Evolutionary conservation across 2,113 vertebrate species (phyloP), one percentile per base, ranked within the genome.

Genomic region (Sula dactylatra): DNA sequence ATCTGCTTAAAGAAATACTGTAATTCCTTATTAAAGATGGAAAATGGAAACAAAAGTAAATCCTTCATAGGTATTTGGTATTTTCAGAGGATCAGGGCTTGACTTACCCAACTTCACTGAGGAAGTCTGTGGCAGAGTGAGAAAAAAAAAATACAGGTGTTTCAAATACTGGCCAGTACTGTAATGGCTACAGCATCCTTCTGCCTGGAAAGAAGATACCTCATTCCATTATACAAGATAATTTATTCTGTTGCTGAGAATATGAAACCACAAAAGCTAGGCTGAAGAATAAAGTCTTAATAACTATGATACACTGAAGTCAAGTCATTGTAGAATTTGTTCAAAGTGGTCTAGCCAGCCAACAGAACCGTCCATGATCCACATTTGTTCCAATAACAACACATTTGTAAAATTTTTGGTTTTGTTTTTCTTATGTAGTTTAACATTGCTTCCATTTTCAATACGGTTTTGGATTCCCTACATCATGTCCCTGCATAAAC

Each of bases 381-480:
- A 19, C 13, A 5, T 71, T 74, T 55, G 65, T 67, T 86, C 54
- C 56, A 65, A 24, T 56, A 79, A 71, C 16, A 38, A 47, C 54
- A 52, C 8, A 47, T n/a, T 45, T 36, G 7, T 13, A 77, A 70
- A 2, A 45, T 21, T 61, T 87, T 67, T 32, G 5, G 13, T 81
- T 71, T 54, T 42, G 7, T 8, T 54, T 58, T 64, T 27, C 27
- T 74, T 31, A 34, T 0, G 11, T 26, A 64, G 77, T 31, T 88
- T 84, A 52, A 86, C 24, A 58, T 26, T 15, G 24, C 21, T 65
- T 71, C 13, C 11, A 19, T n/a, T 77, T 91, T 64, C 32, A 54
- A 3, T 55, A 32, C 0, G 2, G 5, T 42, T 88, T 74, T 64
- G 50, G n/a, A 55, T n/a, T n/a, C n/a, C n/a, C n/a, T n/a, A n/a